A percentile compares a stretch with the other conserved stretches of the same genome.
Evolutionary conservation across 2,888 invertebrate species (phyloP).

Genomic region (Ectropis crepuscularia): DNA sequence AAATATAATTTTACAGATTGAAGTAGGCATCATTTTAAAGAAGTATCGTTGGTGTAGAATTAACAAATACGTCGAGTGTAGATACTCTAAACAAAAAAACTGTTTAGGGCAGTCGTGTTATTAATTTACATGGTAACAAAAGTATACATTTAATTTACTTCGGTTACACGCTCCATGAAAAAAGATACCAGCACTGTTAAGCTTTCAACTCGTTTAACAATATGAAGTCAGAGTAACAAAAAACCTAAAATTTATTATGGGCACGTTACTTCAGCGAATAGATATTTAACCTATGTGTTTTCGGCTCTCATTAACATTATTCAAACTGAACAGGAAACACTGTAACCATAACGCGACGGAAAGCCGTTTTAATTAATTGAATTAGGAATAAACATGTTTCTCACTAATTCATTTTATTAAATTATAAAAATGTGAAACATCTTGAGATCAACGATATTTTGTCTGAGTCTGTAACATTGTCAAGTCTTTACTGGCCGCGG

Average conservation of each 20-base stretch:
- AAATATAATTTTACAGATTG: no score
- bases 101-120: no score
- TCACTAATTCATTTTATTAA: conserved; percentile 20
- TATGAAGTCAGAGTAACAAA: conserved; percentile 8
- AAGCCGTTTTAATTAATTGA: conserved; percentile 41
- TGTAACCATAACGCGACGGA: conserved; percentile 36
- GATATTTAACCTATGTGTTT: conserved; percentile 35
- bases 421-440: conserved; percentile 17
- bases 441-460: conserved; percentile 12
- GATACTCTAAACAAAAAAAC: no score
- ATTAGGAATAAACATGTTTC: conserved; percentile 33
- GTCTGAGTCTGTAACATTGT: conserved; percentile 4
- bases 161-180: background rate
- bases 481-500: conserved; percentile 6
- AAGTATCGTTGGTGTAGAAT: no score
- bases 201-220: conserved; percentile 3
- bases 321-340: conserved; percentile 40
- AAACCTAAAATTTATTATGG: conserved; percentile 15
- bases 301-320: conserved; percentile 39
- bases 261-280: conserved; percentile 30
- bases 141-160: background rate
- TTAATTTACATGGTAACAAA: background rate
- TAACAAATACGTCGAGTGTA: no score
- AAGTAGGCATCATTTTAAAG: no score
- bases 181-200: background rate